Evolutionary conservation across 2,113 vertebrate species (phyloP).

Genomic region (Rousettus leschenaultii): DNA sequence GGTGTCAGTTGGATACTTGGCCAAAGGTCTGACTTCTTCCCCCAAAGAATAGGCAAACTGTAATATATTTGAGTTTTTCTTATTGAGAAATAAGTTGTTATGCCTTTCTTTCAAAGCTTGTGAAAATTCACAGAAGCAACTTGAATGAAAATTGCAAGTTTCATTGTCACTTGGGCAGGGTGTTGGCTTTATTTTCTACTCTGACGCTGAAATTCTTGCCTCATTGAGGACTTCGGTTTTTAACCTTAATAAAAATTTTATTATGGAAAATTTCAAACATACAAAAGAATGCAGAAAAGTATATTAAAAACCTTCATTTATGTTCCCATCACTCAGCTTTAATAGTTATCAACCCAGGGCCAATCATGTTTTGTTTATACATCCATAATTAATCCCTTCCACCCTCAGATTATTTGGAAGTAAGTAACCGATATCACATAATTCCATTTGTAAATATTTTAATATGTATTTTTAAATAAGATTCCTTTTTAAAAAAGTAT

Average conservation of each 20-base stretch:
- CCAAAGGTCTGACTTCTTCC: background rate
- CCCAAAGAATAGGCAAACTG: background rate
- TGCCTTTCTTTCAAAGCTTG: background rate
- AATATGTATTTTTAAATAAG: background rate
- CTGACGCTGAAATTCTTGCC: background rate
- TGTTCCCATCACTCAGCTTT: background rate
- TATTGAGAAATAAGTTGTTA: background rate
- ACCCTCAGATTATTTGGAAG: background rate
- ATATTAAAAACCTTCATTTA: background rate
- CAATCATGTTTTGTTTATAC: background rate
- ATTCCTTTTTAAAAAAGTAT: background rate
- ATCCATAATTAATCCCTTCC: background rate
- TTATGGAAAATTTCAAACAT: background rate
- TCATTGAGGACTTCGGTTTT: background rate
- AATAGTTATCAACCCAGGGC: background rate
- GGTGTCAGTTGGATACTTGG: background rate
- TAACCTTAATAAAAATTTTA: slow-evolving; percentile 6
- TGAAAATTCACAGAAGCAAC: background rate
- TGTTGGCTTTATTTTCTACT: background rate
- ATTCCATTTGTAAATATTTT: background rate
- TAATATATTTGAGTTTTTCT: background rate
- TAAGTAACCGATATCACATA: background rate
- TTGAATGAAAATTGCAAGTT: background rate
- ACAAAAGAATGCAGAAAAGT: background rate
- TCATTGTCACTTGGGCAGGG: background rate